Base-by-base conservation (phyloP, 2,888 invertebrate genomes). In the Drosophila robusta region DNA sequence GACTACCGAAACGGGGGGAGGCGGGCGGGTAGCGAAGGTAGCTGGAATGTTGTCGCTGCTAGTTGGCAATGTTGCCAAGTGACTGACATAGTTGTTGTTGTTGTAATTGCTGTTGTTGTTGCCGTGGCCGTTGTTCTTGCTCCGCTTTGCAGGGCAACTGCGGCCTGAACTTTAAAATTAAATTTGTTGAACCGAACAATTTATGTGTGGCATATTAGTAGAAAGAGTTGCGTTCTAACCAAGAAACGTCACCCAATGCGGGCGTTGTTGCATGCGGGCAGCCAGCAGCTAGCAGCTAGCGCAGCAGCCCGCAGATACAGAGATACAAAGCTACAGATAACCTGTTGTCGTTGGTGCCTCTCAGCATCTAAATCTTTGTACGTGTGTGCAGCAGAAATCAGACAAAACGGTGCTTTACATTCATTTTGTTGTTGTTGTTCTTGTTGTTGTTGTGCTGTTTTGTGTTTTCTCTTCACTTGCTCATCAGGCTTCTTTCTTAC, bases 21-120 rank as follows among this genome's bases (percentile, higher is more conserved):
- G 54, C 12, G 39, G 24, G 14, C 39, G 34, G 32, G 41, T 45
- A 56, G 55, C 52, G 46, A 77, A 76, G 80, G 69, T 75, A 86
- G 87, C 73, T 83, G 85, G 85, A 85, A 85, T 85, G 84, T 87
- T 85, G 87, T 87, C 87, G 71, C 67, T 81, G 84, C 80, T 85
- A 80, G 84, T 78, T 87, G 78, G 79, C 76, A 76, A 85, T 87
- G 81, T 87, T 87, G 81, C 75, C 78, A 78, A 86, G 86, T 85
- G 81, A 79, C 81, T 86, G 87, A 80, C 86, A 84, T 84, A 85
- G 87, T 79, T 57, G 60, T 52, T 67, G 62, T 51, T 68, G 68
- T 46, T 55, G 66, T 39, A 61, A 45, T 58, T 71, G 70, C 36
- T 46, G 51, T 52, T 74, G 63, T 56, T 50, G 52, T 62, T 70